Conservation (phyloP, 2,113 vertebrate genomes). For the Mixornis gularis region DNA sequence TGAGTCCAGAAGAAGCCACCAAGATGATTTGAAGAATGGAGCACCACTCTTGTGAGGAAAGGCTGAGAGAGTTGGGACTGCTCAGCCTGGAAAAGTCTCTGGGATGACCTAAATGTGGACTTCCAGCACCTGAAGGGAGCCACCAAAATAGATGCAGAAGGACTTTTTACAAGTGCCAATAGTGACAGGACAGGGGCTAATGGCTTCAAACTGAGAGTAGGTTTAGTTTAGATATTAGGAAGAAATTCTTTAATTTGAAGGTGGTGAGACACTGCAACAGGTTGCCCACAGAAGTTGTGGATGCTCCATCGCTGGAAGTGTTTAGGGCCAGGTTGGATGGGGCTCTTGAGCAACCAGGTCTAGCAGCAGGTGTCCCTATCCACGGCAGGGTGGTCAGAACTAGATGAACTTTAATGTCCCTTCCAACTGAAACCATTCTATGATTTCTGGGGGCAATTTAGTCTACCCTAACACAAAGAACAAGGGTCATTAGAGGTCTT, state of each 20-base stretch:
- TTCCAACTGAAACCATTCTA: not conserved
- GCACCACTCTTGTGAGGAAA: not conserved
- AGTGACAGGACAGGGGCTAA: not conserved
- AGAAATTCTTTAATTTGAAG: not conserved
- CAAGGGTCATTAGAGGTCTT: not conserved
- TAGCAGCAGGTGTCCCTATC: not conserved
- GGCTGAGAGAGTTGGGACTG: not conserved
- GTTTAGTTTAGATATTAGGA: not conserved
- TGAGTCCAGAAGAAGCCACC: fast-evolving
- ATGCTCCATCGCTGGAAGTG: not conserved
- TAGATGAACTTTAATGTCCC: not conserved
- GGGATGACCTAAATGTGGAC: not conserved
- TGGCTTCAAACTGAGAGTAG: not conserved
- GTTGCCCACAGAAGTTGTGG: not conserved
- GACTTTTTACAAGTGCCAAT: not conserved
- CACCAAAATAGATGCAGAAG: not conserved
- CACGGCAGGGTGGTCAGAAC: not conserved
- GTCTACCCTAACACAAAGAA: not conserved
- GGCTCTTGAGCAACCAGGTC: not conserved
- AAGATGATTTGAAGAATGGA: not conserved
- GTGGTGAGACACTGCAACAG: not conserved
- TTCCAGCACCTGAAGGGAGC: not conserved
- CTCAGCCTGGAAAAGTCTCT: not conserved
- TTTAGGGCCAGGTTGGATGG: not conserved
- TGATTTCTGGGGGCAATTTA: not conserved